Percentiles rank a stretch among this genome's conserved stretches.
These are phyloP conservation scores for Scotopteryx bipunctaria DNA, from an alignment of 2,888 invertebrate species.

Conservation along the genomic window DNA sequence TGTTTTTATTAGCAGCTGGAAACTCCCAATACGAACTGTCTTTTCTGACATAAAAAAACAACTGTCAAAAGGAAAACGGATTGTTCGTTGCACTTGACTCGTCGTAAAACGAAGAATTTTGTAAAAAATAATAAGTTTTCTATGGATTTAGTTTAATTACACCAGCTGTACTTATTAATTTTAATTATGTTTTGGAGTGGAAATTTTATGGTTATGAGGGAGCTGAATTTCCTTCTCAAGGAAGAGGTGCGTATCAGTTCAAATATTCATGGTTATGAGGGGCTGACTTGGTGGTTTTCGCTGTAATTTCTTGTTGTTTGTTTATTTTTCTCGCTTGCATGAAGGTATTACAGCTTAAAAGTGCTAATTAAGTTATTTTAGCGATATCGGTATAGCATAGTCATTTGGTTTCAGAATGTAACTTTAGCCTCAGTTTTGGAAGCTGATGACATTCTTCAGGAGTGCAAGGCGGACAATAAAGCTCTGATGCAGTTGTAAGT, in stretches of 20 bases:
- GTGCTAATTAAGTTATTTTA: slow-evolving; percentile 8
- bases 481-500: slow-evolving; percentile 96
- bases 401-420: slow-evolving; percentile 88
- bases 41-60: too few species aligned
- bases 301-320: slow-evolving; percentile 40
- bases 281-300: slow-evolving; percentile 45
- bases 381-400: slow-evolving; percentile 32
- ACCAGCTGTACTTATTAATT: slow-evolving; percentile 69
- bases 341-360: slow-evolving; percentile 7
- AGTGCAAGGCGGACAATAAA: slow-evolving; percentile 96
- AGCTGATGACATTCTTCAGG: slow-evolving; percentile 97
- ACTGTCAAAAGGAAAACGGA: slow-evolving; percentile 59
- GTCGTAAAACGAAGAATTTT: slow-evolving; percentile 60
- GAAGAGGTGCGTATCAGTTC: slow-evolving; percentile 87
- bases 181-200: slow-evolving; percentile 92
- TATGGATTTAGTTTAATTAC: slow-evolving; percentile 74
- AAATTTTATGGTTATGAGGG: slow-evolving; percentile 88
- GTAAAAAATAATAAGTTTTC: slow-evolving; percentile 67
- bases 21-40: slow-evolving; percentile 41
- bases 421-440: slow-evolving; percentile 95
- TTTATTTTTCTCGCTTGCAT: neutral
- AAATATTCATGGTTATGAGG: slow-evolving; percentile 72
- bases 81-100: slow-evolving; percentile 73
- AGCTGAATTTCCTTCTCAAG: slow-evolving; percentile 89
- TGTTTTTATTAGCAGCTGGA: slow-evolving; percentile 27